Base-by-base conservation (phyloP, 1,140 invertebrate species). In the Drosophila kurseongensis region DNA sequence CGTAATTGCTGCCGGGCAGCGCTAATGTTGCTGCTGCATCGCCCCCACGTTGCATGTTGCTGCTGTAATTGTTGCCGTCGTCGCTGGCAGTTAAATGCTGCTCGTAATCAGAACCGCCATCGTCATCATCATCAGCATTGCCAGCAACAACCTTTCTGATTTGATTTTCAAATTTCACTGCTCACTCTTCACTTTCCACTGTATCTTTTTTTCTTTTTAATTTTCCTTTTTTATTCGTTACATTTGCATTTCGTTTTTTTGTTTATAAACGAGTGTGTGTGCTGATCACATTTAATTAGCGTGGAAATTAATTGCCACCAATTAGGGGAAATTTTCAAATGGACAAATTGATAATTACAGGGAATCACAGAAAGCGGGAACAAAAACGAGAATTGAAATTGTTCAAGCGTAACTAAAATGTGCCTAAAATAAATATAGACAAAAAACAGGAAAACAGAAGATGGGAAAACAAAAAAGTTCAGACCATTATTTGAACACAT, bases 281-380 rank as follows among this genome's bases (percentile, higher is more conserved):
- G 51, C 32, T 78, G 58, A 65, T 56, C 63, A 59, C 74, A 77
- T 76, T 77, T 76, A 77, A 76, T 77, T 77, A 76, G 73, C 74
- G 38, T 78, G 57, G 48, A 76, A 69, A 77, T 77, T 69, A 78
- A 77, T 77, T 77, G 75, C 63, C 62, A 78, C 74, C 75, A 77
- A 77, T 77, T 77, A 77, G 56, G 75, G 54, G 47, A 77, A 51
- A 59, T 58, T 75, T 75, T 59, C 56, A 50, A 75, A 75, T 76
- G 73, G 65, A 75, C 69, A 62, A 75, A 75, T 75, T 71, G 72
- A 75, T 68, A 77, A 76, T 77, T 75, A 77, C 61, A 58, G 73
- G 51, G 52, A 66, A 68, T 66, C 38, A 66, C 38, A 55, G 41
- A 32, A 48, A 50, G 29, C 29, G 32, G 18, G 45, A 48, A 12